Percentiles rank a stretch among this genome's conserved stretches.
Evolutionary conservation across 1,140 invertebrate species (phyloP).

Genomic region (Drosophila arawakana): DNA sequence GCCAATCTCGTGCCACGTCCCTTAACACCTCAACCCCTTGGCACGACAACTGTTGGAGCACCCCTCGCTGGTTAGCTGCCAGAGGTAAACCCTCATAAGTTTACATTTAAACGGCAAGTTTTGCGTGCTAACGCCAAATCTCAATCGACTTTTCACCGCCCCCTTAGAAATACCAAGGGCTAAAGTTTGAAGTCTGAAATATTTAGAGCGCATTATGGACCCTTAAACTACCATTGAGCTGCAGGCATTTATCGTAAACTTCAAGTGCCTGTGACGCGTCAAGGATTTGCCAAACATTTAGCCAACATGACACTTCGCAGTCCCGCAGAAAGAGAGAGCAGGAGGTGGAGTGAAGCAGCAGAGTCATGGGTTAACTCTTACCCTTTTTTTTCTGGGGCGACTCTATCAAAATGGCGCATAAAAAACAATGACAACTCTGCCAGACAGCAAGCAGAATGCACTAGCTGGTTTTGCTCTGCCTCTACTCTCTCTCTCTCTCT

Average conservation of each 20-base stretch:
- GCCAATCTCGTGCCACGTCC: constrained; percentile 38
- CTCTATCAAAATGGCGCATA: constrained; percentile 59
- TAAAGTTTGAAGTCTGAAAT: constrained; percentile 49
- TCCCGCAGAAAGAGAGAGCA: neutral
- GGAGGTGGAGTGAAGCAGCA: neutral
- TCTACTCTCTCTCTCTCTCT: neutral
- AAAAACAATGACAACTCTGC: constrained; percentile 73
- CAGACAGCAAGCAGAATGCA: neutral
- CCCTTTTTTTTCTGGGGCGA: constrained; percentile 20
- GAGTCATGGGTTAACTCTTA: neutral
- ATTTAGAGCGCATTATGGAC: constrained; percentile 66
- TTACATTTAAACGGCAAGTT: constrained; percentile 64
- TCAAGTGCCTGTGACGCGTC: constrained; percentile 75
- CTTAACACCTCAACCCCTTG: neutral
- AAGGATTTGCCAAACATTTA: constrained; percentile 78
- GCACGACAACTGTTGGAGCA: too few species aligned
- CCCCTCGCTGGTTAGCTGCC: neutral
- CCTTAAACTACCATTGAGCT: constrained; percentile 60
- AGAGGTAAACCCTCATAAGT: constrained; percentile 51
- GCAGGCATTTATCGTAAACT: constrained; percentile 80
- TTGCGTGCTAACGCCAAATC: constrained; percentile 29
- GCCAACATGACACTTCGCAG: constrained; percentile 73
- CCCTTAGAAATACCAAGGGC: constrained; percentile 1
- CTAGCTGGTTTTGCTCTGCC: neutral
- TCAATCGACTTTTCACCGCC: constrained; percentile 7